phyloP scores from a whole-genome alignment of 2,888 invertebrate genomes.

The Andricus curvator region DNA sequence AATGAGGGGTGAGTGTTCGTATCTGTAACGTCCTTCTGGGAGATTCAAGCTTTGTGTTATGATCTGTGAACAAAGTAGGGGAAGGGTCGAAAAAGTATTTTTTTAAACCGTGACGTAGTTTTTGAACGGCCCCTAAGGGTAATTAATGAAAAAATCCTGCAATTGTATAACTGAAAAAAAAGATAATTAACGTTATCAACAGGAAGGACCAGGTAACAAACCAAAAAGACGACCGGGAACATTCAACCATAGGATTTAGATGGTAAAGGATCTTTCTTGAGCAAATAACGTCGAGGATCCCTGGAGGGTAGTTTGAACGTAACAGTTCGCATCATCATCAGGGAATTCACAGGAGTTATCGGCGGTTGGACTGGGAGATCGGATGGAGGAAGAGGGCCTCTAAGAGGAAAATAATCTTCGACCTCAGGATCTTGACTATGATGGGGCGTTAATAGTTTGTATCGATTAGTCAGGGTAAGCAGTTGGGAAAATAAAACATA shows the following conservation, averaged over 20 bases:
- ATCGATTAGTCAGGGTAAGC: neutral
- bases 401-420: slow-evolving; percentile 60
- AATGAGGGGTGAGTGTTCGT: too few relatives aligned
- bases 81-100: too few relatives aligned
- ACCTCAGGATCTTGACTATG: neutral
- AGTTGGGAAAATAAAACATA: neutral
- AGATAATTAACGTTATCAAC: neutral
- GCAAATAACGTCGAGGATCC: neutral
- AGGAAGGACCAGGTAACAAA: neutral
- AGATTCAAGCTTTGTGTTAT: too few relatives aligned
- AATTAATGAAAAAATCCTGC: neutral
- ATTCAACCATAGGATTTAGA: neutral
- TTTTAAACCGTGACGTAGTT: too few relatives aligned
- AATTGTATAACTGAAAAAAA: neutral
- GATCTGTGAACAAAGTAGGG: too few relatives aligned
- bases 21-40: too few relatives aligned
- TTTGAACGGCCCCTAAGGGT: neutral
- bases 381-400: slow-evolving; percentile 62
- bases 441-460: neutral
- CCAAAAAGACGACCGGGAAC: neutral
- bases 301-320: slow-evolving; percentile 18
- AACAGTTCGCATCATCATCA: slow-evolving; percentile 11
- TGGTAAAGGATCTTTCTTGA: neutral
- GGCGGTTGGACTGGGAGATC: slow-evolving; percentile 61
- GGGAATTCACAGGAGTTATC: slow-evolving; percentile 50